phyloP scores from a whole-genome alignment of 2,797 vertebrate species.

The Rhabdomys pumilio region DNA sequence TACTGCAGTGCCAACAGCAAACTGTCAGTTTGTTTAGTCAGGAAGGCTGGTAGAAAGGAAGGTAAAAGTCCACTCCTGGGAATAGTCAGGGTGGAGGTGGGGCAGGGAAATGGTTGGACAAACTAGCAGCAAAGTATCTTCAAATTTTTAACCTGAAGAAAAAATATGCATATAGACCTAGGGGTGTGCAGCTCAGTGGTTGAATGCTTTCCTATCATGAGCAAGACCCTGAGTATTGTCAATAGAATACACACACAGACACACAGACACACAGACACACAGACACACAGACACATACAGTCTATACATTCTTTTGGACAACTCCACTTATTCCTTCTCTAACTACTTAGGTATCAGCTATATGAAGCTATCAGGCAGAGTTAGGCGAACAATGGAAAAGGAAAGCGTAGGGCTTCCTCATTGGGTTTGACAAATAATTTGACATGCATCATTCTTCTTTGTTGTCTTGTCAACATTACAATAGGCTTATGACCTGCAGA shows the following conservation, averaged over 20 bases:
- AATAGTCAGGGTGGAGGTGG: not conserved
- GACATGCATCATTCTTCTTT: constrained; percentile 26
- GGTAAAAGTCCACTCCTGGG: not conserved
- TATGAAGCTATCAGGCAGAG: not conserved
- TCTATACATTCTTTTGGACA: constrained; percentile 28
- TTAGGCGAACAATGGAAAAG: constrained; percentile 8
- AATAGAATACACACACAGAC: not conserved
- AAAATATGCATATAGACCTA: not conserved
- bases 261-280: not conserved
- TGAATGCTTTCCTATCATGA: not conserved
- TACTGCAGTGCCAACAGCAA: constrained; percentile 24
- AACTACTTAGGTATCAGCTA: not conserved
- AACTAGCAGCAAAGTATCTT: not conserved
- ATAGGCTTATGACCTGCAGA: constrained; percentile 47
- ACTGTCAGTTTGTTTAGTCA: constrained; percentile 26
- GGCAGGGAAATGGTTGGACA: not conserved
- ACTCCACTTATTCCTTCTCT: not conserved
- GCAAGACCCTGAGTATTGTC: not conserved
- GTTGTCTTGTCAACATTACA: constrained; percentile 63
- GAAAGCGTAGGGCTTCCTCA: not conserved
- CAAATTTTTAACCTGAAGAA: constrained; percentile 28
- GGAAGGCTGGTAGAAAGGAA: constrained; percentile 32
- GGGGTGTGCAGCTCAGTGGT: not conserved
- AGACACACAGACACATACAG: not conserved
- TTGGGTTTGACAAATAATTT: constrained; percentile 40